These are phyloP conservation scores for Diceros bicornis DNA, from an alignment of 2,797 vertebrate genomes.

Conservation along the genomic window DNA sequence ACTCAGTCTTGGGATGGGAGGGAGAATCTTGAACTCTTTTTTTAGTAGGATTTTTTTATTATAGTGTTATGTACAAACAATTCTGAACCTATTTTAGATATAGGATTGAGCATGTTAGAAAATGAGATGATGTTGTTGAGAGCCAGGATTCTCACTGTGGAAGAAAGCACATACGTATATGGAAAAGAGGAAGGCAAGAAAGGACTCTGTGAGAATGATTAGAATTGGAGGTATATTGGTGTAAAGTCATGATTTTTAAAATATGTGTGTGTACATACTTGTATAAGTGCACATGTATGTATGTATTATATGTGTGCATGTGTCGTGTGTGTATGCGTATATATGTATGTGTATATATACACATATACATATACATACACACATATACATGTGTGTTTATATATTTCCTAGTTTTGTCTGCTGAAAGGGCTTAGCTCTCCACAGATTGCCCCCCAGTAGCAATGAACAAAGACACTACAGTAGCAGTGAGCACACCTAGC, in stretches of 20 bases:
- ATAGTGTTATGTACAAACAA: not conserved
- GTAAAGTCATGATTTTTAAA: conserved; percentile 12
- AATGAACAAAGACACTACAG: not conserved
- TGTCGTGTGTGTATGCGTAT: no score
- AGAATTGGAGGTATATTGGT: not conserved
- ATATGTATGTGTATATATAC: not conserved
- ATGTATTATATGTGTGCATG: no score
- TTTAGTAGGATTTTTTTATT: not conserved
- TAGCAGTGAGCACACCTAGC: not conserved
- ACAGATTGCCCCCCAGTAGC: not conserved
- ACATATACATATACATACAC: not conserved
- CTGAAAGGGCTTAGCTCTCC: not conserved
- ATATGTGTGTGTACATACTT: not conserved
- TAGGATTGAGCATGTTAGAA: not conserved
- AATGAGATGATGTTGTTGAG: not conserved
- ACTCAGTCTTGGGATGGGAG: not conserved
- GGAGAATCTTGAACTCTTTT: not conserved
- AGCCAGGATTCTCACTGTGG: not conserved
- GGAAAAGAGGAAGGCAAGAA: not conserved
- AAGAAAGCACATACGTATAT: not conserved
- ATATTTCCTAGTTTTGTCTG: not conserved
- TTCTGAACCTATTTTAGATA: not conserved
- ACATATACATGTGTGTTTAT: not conserved
- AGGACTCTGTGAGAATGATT: not conserved
- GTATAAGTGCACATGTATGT: no score